Base-by-base conservation (phyloP, 2,113 vertebrate genomes). In the Arizona elegans region DNA sequence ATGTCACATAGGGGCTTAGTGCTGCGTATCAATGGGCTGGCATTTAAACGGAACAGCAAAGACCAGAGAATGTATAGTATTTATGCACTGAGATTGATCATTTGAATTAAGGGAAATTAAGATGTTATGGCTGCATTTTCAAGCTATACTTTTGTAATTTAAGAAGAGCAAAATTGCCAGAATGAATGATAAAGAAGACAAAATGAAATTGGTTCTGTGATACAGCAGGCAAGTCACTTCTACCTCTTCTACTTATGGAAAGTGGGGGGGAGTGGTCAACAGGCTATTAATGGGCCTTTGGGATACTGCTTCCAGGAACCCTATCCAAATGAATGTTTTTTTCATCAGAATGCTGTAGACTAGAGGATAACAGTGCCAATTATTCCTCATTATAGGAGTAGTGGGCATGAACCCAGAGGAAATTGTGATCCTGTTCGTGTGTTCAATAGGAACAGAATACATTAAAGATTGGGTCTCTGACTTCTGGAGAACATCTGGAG, bases 31-130 rank as follows among this genome's bases (percentile, higher is more conserved):
- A 56, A 15, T 62, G 50, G 59, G 55, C 75, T 33, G 88, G 55
- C 17, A 38, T 86, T 26, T 90, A 56, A 58, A 8, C 1, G 29
- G n/a, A 26, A 26, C 50, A 88, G 55, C 55, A 59, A 21, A 59
- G 59, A 55, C 23, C 52, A 55, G n/a, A 29, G 7, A 9, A 86
- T 53, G n/a, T 54, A 17, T 7, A 26, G 13, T 4, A 56, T 24
- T 89, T 50, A 85, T 65, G 90, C 53, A 87, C 9, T 54, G 62
- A 90, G 89, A 87, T 93, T 87, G 86, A 93, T 93, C 13, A 15
- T 29, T 23, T 93, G 12, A 55, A 56, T 43, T 54, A n/a, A 43
- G 47, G 54, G 85, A 92, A 89, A 21, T 52, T 88, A 81, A 90
- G 81, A 21, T 93, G 75, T 29, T 86, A 29, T 54, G 52, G 19